Evolutionary conservation across 2,888 invertebrate species (phyloP).

Genomic region (Magallana nippona): DNA sequence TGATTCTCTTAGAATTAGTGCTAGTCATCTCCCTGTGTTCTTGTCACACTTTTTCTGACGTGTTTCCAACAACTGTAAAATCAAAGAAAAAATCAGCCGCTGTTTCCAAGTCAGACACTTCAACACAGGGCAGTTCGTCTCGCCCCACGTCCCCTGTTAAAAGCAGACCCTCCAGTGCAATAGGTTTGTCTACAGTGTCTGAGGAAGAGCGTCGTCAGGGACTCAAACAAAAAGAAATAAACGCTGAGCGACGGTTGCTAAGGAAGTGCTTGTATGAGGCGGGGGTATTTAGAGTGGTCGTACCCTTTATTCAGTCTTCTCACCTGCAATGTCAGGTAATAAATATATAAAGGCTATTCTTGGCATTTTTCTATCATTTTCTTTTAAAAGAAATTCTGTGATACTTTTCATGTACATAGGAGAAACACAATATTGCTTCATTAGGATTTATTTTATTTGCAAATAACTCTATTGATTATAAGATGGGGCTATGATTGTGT

Average conservation of each 20-base stretch:
- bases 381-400: not conserved
- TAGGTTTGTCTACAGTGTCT: constrained; percentile 31
- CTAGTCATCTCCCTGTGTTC: constrained; percentile 61
- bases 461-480: too few relatives aligned
- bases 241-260: constrained; percentile 62
- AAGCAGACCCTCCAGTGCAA: constrained; percentile 45
- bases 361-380: not conserved
- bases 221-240: constrained; percentile 61
- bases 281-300: constrained; percentile 55
- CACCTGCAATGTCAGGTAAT: constrained; percentile 58
- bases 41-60: constrained; percentile 57
- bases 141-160: constrained; percentile 40
- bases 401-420: not conserved
- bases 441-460: too few relatives aligned
- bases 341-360: not conserved
- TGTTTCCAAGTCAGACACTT: constrained; percentile 35
- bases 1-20: constrained; percentile 54
- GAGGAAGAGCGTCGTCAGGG: constrained; percentile 49
- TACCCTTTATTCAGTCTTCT: constrained; percentile 56
- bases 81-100: constrained; percentile 45
- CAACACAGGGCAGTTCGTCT: not conserved
- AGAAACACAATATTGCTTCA: too few relatives aligned
- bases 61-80: constrained; percentile 12
- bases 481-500: too few relatives aligned
- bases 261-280: constrained; percentile 64